phyloP scores from a whole-genome alignment of 2,113 vertebrate genomes.

The Dolichotis patagonum region DNA sequence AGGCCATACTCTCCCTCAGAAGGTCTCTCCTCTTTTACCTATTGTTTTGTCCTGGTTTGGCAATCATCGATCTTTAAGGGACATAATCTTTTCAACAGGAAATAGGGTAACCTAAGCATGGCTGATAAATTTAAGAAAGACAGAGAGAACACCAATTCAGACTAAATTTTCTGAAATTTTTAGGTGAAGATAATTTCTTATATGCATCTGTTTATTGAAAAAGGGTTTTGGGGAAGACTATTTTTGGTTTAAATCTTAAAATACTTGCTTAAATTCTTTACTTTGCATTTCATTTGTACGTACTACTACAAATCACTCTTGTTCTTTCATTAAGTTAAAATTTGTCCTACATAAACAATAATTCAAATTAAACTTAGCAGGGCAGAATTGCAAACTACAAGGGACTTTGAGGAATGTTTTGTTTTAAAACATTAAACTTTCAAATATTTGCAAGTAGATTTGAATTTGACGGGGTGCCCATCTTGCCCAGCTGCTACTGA shows the following conservation, averaged over 20 bases:
- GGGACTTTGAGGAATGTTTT: not conserved
- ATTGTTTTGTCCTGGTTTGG: not conserved
- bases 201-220: conserved; percentile 12
- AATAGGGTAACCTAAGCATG: not conserved
- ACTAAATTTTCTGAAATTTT: conserved; percentile 37
- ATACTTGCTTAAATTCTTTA: conserved; percentile 46
- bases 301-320: conserved; percentile 7
- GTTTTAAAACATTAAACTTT: not conserved
- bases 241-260: conserved; percentile 46
- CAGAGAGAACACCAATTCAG: not conserved
- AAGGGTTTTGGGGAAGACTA: not conserved
- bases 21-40: not conserved
- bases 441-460: not conserved
- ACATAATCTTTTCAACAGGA: conserved; percentile 40
- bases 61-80: not conserved
- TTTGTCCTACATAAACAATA: conserved; percentile 13
- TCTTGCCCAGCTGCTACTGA: not conserved
- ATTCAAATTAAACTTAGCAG: not conserved
- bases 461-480: not conserved
- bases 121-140: not conserved
- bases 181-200: not conserved
- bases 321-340: conserved; percentile 11
- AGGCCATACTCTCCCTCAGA: not conserved
- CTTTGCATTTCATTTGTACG: conserved; percentile 5
- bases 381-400: conserved; percentile 39